Evolutionary conservation across 2,797 vertebrate genomes (phyloP).

Genomic region (Mergus octosetaceus): DNA sequence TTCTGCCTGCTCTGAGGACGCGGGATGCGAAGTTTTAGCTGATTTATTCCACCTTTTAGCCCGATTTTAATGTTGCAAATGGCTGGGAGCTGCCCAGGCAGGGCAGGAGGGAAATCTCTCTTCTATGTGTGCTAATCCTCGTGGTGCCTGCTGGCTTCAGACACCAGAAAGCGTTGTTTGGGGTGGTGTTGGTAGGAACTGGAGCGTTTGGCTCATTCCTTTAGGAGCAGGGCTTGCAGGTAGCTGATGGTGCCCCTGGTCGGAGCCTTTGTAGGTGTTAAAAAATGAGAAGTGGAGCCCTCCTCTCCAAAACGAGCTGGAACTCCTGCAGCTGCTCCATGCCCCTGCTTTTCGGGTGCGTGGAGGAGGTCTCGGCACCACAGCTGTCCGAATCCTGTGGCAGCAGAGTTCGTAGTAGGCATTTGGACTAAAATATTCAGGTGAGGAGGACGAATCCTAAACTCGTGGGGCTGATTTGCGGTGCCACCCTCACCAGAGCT

Average conservation of each 20-base stretch:
- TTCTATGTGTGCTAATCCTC: not conserved
- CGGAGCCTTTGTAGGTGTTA: not conserved
- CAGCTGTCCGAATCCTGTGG: not conserved
- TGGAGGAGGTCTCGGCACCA: not conserved
- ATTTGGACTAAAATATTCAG: not conserved
- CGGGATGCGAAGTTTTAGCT: not conserved
- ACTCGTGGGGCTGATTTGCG: no score
- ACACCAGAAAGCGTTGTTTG: no score
- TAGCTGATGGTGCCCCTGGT: not conserved
- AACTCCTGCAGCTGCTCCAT: accelerated
- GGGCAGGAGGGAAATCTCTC: not conserved
- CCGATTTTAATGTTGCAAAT: not conserved
- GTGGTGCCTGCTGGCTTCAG: not conserved
- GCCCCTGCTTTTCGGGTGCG: not conserved
- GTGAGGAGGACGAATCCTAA: not conserved
- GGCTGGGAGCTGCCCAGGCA: not conserved
- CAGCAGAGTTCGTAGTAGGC: not conserved
- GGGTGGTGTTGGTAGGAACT: not conserved
- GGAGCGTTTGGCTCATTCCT: not conserved
- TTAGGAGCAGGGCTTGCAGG: not conserved
- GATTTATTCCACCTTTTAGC: not conserved
- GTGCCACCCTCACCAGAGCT: not conserved
- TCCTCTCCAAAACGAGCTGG: accelerated
- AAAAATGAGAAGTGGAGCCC: not conserved
- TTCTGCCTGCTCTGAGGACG: not conserved